phyloP scores from a whole-genome alignment of 2,888 invertebrate species.

The Slavum lentiscoides region DNA sequence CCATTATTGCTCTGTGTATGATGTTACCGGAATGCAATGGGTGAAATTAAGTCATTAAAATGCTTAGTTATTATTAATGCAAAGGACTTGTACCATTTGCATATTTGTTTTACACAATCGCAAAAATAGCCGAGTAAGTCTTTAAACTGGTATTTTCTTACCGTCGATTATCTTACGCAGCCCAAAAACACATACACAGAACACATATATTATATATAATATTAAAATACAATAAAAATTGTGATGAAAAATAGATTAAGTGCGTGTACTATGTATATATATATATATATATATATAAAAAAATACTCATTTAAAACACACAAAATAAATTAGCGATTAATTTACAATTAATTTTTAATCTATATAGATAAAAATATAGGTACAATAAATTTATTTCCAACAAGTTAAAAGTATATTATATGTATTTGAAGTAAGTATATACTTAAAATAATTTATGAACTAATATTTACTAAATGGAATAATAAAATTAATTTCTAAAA shows the following conservation, averaged over 20 bases:
- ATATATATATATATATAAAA: neutral
- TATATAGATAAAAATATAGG: neutral
- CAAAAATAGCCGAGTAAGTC: no score
- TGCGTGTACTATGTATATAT: slow-evolving; percentile 9
- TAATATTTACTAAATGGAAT: slow-evolving; percentile 20
- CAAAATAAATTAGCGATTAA: neutral
- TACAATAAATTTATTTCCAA: neutral
- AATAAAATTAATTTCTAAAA: neutral
- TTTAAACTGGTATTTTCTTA: no score
- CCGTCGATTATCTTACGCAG: no score
- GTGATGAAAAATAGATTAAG: slow-evolving; percentile 15
- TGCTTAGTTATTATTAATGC: no score
- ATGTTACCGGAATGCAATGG: no score
- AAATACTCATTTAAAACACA: neutral
- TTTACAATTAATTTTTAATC: slow-evolving; percentile 19
- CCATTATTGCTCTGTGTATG: no score
- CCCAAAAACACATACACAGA: no score
- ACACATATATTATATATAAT: neutral
- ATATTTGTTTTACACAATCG: no score
- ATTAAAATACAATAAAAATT: slow-evolving; percentile 4
- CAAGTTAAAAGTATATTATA: neutral
- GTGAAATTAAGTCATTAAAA: no score
- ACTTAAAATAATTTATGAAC: slow-evolving; percentile 13
- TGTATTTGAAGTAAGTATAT: no score
- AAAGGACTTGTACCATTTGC: no score